phyloP scores from a whole-genome alignment of 23 tunicate species.

The Trididemnum clinides region DNA sequence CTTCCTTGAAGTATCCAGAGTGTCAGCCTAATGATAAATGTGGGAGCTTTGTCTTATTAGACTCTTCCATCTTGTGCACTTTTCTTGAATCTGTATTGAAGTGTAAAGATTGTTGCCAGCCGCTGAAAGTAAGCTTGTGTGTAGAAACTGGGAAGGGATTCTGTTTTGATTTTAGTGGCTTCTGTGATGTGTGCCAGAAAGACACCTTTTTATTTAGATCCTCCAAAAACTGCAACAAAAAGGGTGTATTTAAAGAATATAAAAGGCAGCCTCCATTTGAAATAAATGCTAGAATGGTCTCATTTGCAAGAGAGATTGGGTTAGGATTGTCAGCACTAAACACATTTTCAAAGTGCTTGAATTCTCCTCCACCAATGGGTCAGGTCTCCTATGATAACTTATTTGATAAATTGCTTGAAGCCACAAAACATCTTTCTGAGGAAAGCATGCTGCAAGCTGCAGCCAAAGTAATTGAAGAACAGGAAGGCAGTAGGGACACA shows the following conservation, averaged over 20 bases:
- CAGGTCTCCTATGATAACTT: background rate
- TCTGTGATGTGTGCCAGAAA: background rate
- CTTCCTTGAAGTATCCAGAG: too few species aligned
- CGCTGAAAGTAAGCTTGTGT: too few species aligned
- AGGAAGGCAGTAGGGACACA: conserved; percentile 9
- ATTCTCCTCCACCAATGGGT: background rate
- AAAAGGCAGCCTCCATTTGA: background rate
- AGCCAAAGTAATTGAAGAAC: background rate
- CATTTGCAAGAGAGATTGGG: conserved; percentile 6
- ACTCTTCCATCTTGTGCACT: too few species aligned
- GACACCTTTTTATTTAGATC: background rate
- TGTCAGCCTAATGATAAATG: too few species aligned
- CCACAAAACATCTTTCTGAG: background rate
- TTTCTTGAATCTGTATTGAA: too few species aligned
- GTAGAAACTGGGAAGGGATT: background rate
- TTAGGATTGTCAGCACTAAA: background rate
- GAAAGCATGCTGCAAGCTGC: conserved; percentile 12
- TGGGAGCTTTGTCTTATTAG: too few species aligned
- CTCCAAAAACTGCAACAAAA: background rate
- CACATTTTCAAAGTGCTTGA: background rate
- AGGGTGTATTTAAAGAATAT: background rate
- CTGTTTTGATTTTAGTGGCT: background rate
- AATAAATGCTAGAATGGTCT: background rate
- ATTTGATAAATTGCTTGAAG: background rate
- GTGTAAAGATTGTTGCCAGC: too few species aligned